Base-by-base conservation (phyloP, 2,888 invertebrate genomes). In the Aphelenchoides bicaudatus region DNA sequence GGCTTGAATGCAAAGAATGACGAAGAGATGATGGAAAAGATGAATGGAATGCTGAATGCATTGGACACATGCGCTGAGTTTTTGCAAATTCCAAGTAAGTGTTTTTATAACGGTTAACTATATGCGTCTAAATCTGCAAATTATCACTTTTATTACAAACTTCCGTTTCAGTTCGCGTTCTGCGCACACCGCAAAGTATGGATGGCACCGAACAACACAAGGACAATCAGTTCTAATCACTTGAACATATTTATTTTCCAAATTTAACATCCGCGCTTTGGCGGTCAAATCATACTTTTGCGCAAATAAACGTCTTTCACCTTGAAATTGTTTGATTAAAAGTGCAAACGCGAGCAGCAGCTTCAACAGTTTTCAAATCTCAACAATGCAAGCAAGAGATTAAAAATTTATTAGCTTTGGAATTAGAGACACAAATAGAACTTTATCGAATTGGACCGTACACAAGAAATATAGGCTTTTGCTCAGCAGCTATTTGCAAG, bases 391-490 rank as follows among this genome's bases (percentile, higher is more conserved):
- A 10, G 43, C 6, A 43, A 34, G 34, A 43, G 10, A 25, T 19
- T n/a, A 21, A 25, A 21, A 10, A 43, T n/a, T 43, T 25, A 8
- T 43, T 21, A 43, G 25, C 10, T 21, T 21, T 8, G 10, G 10
- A 8, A 6, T 43, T 43, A 43, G 16, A 21, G 21, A 43, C 25
- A 8, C 16, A 43, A 10, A 6, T 43, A 10, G 16, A 6, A 21
- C 16, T 43, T 43, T 25, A 43, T 21, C 43, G 43, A 43, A 43
- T 6, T 6, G 43, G 43, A 8, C 43, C 43, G 43, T 43, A 43
- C 21, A 43, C 43, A 8, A 43, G 23, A 25, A 43, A 43, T 10
- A 43, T n/a, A 8, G 43, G 43, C 23, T 43, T 43, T 19, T 43
- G 43, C 25, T 43, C 43, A 25, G 43, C 8, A 6, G 25, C n/a